phyloP scores from a whole-genome alignment of 1,140 invertebrate genomes.

The Procambarus clarkii region DNA sequence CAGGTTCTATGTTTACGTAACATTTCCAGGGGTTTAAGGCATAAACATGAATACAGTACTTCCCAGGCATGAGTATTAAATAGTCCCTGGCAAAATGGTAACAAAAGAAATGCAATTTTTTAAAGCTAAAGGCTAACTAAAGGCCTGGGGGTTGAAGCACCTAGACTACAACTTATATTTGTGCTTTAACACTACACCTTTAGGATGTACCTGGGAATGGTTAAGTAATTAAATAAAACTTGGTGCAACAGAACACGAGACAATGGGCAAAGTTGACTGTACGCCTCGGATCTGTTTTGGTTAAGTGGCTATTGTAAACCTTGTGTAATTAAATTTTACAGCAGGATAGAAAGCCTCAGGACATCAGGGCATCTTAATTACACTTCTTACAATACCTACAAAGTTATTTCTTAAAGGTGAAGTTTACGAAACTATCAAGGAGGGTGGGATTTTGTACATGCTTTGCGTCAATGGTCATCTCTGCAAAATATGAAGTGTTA shows the following conservation, averaged over 20 bases:
- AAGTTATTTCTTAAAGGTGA: conserved; percentile 36
- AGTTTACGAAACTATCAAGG: conserved; percentile 52
- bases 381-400: conserved; percentile 54
- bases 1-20: conserved; percentile 14
- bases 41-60: not conserved
- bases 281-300: conserved; percentile 18
- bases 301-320: conserved; percentile 28
- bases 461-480: conserved; percentile 52
- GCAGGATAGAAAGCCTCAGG: conserved; percentile 65
- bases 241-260: conserved; percentile 18
- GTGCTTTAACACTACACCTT: conserved; percentile 42
- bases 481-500: conserved; percentile 58
- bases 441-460: conserved; percentile 67
- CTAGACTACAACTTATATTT: conserved; percentile 30
- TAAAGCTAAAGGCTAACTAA: conserved; percentile 1
- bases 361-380: conserved; percentile 58
- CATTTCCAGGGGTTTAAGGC: conserved; percentile 1
- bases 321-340: conserved; percentile 57
- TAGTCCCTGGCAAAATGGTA: conserved; percentile 1
- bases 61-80: conserved; percentile 22
- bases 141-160: conserved; percentile 3
- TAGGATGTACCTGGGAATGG: conserved; percentile 18
- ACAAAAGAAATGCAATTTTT: conserved; percentile 7
- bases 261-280: conserved; percentile 23
- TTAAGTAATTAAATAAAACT: conserved; percentile 3